phyloP scores from a whole-genome alignment of 1,140 invertebrate species.

The Harlomillsia oculata region DNA sequence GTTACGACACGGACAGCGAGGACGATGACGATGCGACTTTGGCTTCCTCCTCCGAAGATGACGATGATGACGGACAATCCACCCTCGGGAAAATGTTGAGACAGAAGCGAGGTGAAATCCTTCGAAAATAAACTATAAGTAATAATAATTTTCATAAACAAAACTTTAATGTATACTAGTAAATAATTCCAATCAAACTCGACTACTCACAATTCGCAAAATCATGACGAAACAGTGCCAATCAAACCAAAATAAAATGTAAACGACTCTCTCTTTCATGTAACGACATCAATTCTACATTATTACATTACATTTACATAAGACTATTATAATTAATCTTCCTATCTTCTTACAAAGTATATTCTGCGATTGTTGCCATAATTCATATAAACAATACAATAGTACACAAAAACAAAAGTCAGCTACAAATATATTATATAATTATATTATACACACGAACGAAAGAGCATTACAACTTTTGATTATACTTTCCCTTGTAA shows the following conservation, averaged over 20 bases:
- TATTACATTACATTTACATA: too few species aligned
- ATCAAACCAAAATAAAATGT: too few species aligned
- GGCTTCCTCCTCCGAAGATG: neutral
- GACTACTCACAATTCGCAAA: neutral
- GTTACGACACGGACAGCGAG: neutral
- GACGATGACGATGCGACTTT: too few species aligned
- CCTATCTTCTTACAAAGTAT: too few species aligned
- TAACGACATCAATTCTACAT: too few species aligned
- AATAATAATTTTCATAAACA: neutral
- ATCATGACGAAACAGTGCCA: neutral
- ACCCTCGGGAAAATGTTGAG: constrained; percentile 26
- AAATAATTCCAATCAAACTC: neutral
- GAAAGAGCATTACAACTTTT: too few species aligned
- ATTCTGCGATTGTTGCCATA: too few species aligned
- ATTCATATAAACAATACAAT: neutral
- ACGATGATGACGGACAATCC: constrained; percentile 13
- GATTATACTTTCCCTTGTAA: too few species aligned
- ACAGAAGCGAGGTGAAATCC: constrained; percentile 22
- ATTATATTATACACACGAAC: neutral
- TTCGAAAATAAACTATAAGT: constrained; percentile 8
- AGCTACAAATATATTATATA: neutral
- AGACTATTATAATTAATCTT: too few species aligned
- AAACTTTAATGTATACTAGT: neutral
- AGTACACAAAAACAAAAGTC: neutral
- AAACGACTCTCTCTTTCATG: too few species aligned